phyloP scores from a whole-genome alignment of 2,113 vertebrate species.

The Marcusenius ussheri region DNA sequence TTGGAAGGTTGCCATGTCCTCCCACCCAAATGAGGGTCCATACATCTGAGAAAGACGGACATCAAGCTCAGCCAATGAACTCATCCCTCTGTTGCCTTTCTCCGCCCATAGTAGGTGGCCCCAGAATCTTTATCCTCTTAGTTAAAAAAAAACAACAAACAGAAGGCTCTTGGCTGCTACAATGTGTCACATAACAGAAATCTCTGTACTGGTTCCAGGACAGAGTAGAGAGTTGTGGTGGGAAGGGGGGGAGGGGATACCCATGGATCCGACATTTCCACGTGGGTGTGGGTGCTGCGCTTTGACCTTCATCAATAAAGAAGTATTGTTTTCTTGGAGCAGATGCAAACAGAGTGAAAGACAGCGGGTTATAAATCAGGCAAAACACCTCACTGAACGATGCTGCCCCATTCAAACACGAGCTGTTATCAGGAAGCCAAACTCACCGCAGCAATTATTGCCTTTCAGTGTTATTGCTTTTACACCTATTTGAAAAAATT shows the following conservation, averaged over 20 bases:
- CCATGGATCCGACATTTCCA: not conserved
- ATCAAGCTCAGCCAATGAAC: not conserved
- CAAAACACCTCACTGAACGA: not conserved
- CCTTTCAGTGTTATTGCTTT: not conserved
- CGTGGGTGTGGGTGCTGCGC: not conserved
- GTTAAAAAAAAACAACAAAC: not conserved
- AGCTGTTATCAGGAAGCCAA: not conserved
- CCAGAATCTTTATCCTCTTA: not conserved
- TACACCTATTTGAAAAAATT: not conserved
- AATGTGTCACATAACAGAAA: not conserved
- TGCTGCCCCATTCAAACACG: not conserved
- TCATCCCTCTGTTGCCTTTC: not conserved
- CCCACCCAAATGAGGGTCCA: not conserved
- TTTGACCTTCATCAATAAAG: not conserved
- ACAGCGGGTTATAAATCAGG: not conserved
- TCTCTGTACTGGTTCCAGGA: slow-evolving; percentile 4
- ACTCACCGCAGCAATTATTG: not conserved
- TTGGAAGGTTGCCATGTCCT: not conserved
- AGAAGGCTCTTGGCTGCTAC: not conserved
- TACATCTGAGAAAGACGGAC: not conserved
- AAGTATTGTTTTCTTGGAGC: not conserved
- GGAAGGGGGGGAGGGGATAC: not conserved
- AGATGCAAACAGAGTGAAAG: not conserved
- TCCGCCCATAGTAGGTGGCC: not conserved
- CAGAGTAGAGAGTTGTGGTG: not conserved